These are phyloP conservation scores for Aquatica leii DNA, from an alignment of 2,888 invertebrate genomes.

Conservation along the genomic window DNA sequence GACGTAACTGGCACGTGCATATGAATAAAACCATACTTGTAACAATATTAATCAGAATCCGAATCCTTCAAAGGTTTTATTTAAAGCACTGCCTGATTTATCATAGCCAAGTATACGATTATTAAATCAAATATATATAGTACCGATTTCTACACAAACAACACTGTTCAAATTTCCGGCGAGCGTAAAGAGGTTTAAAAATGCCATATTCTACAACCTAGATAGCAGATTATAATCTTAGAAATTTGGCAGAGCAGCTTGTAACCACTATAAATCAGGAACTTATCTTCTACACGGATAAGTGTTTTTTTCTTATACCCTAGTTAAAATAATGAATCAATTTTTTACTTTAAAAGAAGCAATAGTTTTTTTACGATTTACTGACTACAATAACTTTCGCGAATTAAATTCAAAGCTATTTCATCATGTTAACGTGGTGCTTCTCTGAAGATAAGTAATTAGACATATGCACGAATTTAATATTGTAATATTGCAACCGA, in stretches of 20 bases:
- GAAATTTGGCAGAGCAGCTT: constrained; percentile 16
- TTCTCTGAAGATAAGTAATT: too few relatives aligned
- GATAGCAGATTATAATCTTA: constrained; percentile 5
- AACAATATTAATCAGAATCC: too few relatives aligned
- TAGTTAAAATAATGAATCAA: constrained; percentile 9
- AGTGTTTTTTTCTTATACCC: constrained; percentile 8
- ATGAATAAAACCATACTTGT: constrained; percentile 3
- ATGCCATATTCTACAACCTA: constrained; percentile 1
- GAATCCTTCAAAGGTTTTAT: too few relatives aligned
- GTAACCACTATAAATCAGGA: constrained; percentile 14
- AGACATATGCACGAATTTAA: too few relatives aligned
- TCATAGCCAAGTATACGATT: too few relatives aligned
- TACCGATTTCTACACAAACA: too few relatives aligned
- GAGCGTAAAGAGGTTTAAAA: background rate
- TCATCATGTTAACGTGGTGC: too few relatives aligned
- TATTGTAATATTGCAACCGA: too few relatives aligned
- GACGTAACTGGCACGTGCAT: constrained; percentile 15
- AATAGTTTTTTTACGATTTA: background rate
- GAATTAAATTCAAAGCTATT: too few relatives aligned
- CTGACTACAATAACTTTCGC: too few relatives aligned
- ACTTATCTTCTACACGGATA: constrained; percentile 7
- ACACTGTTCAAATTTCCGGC: background rate
- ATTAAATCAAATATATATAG: too few relatives aligned
- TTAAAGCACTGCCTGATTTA: background rate
- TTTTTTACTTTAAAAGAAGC: background rate